These are phyloP conservation scores for Athene noctua DNA, from an alignment of 2,113 vertebrate species.

Conservation along the genomic window DNA sequence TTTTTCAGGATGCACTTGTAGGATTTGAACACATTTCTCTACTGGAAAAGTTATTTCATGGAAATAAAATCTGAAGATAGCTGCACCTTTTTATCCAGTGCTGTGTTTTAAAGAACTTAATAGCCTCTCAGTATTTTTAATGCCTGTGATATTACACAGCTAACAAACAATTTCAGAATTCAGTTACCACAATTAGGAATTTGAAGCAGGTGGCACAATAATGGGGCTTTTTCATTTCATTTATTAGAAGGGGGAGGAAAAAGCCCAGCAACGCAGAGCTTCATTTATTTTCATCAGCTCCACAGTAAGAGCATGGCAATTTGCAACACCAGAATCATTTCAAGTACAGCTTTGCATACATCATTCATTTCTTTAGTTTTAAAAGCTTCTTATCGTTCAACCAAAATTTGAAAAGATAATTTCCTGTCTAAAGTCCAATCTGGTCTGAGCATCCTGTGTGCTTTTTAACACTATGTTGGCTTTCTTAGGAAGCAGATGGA, in stretches of 20 bases:
- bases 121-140: constrained; percentile 68
- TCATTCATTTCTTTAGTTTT: constrained; percentile 71
- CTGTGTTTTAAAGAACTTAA: constrained; percentile 69
- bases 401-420: constrained; percentile 65
- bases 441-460: constrained; percentile 48
- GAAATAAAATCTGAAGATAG: constrained; percentile 62
- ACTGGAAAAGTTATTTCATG: constrained; percentile 53
- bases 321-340: constrained; percentile 79
- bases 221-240: constrained; percentile 78
- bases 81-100: constrained; percentile 42
- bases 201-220: constrained; percentile 85
- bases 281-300: constrained; percentile 81
- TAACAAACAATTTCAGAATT: constrained; percentile 83
- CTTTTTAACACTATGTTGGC: constrained; percentile 61
- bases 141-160: constrained; percentile 74
- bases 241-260: constrained; percentile 71
- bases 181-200: constrained; percentile 83
- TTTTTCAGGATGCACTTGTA: constrained; percentile 17
- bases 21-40: constrained; percentile 53
- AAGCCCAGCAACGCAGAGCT: constrained; percentile 67
- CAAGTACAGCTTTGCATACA: constrained; percentile 74
- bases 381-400: constrained; percentile 74
- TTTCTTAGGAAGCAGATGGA: constrained; percentile 43
- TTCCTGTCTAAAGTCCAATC: constrained; percentile 60
- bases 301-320: constrained; percentile 76